Evolutionary conservation across 2,113 vertebrate species (phyloP).

Genomic region (Sceloporus tristichus): DNA sequence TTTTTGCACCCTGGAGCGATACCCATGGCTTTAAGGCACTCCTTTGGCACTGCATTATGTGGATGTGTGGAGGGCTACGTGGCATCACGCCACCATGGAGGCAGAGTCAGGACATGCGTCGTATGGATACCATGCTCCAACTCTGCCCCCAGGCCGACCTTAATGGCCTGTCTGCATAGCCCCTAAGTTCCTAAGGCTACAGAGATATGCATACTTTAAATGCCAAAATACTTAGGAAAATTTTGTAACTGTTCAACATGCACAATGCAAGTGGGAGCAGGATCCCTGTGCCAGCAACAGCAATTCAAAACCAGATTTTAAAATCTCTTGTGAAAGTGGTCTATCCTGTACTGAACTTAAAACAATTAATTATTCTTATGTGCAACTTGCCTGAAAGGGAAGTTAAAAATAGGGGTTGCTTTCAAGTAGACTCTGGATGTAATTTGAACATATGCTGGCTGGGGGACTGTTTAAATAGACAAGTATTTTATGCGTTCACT

Average conservation of each 20-base stretch:
- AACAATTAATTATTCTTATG: constrained; percentile 38
- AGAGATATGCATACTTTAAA: neutral
- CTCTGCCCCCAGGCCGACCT: no score
- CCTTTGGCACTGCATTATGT: no score
- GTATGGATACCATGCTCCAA: no score
- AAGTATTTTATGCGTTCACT: constrained; percentile 36
- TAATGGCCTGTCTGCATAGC: no score
- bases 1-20: no score
- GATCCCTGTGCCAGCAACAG: neutral
- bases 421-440: constrained; percentile 42
- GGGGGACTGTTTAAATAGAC: fast-evolving
- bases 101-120: no score
- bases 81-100: no score
- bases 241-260: neutral
- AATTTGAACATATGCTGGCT: constrained; percentile 43
- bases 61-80: no score
- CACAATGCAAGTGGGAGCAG: neutral
- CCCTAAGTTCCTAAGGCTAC: neutral
- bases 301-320: constrained; percentile 12
- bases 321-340: constrained; percentile 9
- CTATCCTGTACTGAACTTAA: constrained; percentile 4
- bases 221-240: neutral
- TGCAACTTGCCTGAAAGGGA: constrained; percentile 23
- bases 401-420: constrained; percentile 38
- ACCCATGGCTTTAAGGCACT: no score